Percentiles rank a stretch among this genome's conserved stretches.
Conservation (phyloP, 2,888 invertebrate genomes). For the Tridacna crocea region DNA sequence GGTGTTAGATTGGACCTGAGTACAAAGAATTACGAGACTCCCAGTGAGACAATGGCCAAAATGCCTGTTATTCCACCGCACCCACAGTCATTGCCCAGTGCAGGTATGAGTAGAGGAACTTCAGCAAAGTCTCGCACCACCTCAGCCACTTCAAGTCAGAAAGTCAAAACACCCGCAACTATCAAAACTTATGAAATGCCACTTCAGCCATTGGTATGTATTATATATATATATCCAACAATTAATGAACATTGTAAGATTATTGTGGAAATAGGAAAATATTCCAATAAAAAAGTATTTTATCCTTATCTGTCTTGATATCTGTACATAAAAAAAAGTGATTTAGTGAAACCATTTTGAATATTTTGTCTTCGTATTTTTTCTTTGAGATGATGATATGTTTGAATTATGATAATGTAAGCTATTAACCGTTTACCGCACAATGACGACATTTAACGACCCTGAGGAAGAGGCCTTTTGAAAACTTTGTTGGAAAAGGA, state of each 20-base stretch:
- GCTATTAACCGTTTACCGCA: no score
- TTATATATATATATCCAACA: neutral
- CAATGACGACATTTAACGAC: no score
- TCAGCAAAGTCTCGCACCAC: conserved; percentile 71
- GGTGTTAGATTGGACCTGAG: conserved; percentile 73
- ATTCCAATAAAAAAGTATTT: no score
- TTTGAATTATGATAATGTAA: no score
- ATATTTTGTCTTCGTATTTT: no score
- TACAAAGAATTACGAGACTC: conserved; percentile 58
- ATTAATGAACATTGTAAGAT: neutral
- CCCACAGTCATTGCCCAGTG: conserved; percentile 60
- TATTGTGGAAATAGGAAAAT: no score
- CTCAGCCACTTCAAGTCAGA: conserved; percentile 67
- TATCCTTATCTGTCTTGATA: no score
- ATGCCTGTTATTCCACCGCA: conserved; percentile 73
- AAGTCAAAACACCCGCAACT: conserved; percentile 75
- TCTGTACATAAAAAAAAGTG: no score
- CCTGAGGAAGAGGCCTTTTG: no score
- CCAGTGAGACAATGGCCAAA: conserved; percentile 58
- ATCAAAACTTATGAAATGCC: conserved; percentile 81
- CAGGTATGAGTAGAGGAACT: conserved; percentile 67
- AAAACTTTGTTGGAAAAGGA: no score
- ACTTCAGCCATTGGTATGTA: conserved; percentile 78
- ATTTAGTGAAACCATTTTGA: no score
- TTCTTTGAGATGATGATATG: no score